A percentile compares a stretch with the other conserved stretches of the same genome.
Evolutionary conservation across 2,888 invertebrate genomes (phyloP).

Genomic region (Phyllotreta cruciferae): DNA sequence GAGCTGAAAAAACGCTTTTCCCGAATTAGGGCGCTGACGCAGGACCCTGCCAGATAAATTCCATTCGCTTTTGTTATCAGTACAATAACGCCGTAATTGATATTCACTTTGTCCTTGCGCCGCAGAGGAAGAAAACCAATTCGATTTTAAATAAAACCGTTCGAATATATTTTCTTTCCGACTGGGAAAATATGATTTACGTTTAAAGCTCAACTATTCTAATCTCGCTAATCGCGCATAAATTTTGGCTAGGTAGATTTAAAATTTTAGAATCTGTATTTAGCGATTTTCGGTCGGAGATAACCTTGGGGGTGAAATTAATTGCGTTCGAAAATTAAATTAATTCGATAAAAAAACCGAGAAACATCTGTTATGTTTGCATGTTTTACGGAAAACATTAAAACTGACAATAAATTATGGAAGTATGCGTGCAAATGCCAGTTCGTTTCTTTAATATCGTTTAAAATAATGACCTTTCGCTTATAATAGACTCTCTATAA

Average conservation of each 20-base stretch:
- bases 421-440: conserved; percentile 14
- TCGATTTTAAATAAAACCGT: conserved; percentile 10
- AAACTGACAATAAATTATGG: conserved; percentile 13
- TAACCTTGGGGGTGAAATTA: neutral
- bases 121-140: conserved; percentile 11
- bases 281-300: too few species aligned
- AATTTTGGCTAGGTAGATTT: too few species aligned
- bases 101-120: conserved; percentile 1
- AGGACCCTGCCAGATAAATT: conserved; percentile 5
- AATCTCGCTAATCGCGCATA: too few species aligned
- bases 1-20: neutral
- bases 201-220: too few species aligned
- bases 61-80: conserved; percentile 11
- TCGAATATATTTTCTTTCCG: neutral
- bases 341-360: neutral
- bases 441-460: conserved; percentile 11
- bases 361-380: conserved; percentile 10
- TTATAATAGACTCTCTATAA: conserved; percentile 9
- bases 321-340: neutral
- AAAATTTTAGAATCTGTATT: too few species aligned
- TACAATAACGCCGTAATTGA: conserved; percentile 14
- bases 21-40: conserved; percentile 4
- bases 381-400: conserved; percentile 8
- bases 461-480: conserved; percentile 11
- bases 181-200: too few species aligned